A percentile compares a stretch with the other conserved stretches of the same genome.
These are phyloP conservation scores for Polymixis lichenea DNA, from an alignment of 2,888 invertebrate species.

Conservation along the genomic window DNA sequence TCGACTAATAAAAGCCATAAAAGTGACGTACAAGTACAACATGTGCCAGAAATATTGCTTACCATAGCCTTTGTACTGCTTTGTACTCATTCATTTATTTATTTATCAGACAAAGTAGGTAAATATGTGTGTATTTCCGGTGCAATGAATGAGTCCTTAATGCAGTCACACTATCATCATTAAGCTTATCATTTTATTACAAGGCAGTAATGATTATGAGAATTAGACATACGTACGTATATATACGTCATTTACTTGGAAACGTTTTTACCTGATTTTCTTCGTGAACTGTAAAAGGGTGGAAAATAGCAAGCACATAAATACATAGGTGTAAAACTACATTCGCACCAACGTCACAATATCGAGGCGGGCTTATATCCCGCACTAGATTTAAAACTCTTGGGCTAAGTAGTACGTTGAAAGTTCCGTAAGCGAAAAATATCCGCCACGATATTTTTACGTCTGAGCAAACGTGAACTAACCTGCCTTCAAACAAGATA, in stretches of 20 bases:
- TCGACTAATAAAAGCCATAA: too few relatives aligned
- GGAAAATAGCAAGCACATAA: too few relatives aligned
- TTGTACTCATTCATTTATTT: slow-evolving; percentile 11
- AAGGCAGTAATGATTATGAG: not conserved
- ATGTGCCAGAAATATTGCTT: not conserved
- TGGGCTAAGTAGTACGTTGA: too few relatives aligned
- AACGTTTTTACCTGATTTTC: not conserved
- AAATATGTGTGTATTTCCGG: slow-evolving; percentile 35
- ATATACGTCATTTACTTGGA: not conserved
- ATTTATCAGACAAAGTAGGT: slow-evolving; percentile 25
- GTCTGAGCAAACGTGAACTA: too few relatives aligned
- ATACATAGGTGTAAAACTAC: not conserved
- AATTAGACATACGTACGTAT: not conserved
- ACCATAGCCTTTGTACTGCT: not conserved
- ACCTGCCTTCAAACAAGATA: not conserved
- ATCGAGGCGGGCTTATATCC: too few relatives aligned
- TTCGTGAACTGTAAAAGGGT: not conserved
- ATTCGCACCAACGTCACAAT: too few relatives aligned
- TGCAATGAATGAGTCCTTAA: slow-evolving; percentile 16
- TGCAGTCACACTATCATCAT: not conserved
- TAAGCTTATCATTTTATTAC: slow-evolving; percentile 24
- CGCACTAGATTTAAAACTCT: too few relatives aligned
- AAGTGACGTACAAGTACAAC: not conserved
- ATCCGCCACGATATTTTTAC: too few relatives aligned
- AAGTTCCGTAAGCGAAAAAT: too few relatives aligned